A percentile compares a stretch with the other conserved stretches of the same genome.
Evolutionary conservation across 2,888 invertebrate genomes (phyloP).

Genomic region (Augochlorella aurata): DNA sequence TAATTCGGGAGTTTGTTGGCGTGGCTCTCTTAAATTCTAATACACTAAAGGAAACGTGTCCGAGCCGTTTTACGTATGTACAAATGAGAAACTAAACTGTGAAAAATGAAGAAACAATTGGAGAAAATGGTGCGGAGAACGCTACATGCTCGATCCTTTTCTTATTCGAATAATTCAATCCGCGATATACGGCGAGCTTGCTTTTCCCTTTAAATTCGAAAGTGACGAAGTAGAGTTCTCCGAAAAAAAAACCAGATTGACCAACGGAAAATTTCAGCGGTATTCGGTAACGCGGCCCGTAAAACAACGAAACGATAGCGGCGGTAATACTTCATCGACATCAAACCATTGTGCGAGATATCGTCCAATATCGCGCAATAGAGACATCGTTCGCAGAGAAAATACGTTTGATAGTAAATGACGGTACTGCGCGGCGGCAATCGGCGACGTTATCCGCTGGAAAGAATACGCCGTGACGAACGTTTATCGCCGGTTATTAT

Average conservation of each 20-base stretch:
- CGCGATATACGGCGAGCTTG: too few relatives aligned
- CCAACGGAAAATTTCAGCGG: background rate
- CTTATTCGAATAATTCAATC: too few relatives aligned
- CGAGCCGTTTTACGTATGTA: background rate
- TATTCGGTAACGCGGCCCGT: slow-evolving; percentile 23
- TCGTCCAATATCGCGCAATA: slow-evolving; percentile 10
- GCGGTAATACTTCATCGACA: background rate
- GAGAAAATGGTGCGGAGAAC: background rate
- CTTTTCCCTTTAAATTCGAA: background rate
- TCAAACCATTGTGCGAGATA: background rate
- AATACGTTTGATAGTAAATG: background rate
- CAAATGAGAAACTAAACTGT: background rate
- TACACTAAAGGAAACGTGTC: background rate
- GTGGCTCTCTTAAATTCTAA: background rate
- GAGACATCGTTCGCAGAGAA: background rate
- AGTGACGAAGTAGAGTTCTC: background rate
- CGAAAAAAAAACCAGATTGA: background rate
- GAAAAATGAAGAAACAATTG: background rate
- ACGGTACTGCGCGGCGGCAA: background rate
- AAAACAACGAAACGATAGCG: background rate
- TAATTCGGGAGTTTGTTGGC: background rate
- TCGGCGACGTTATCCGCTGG: background rate
- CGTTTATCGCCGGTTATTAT: background rate
- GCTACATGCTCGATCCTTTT: background rate
- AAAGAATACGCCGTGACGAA: background rate